Conservation (phyloP, 2,113 vertebrate species). For the Archilochus colubris region DNA sequence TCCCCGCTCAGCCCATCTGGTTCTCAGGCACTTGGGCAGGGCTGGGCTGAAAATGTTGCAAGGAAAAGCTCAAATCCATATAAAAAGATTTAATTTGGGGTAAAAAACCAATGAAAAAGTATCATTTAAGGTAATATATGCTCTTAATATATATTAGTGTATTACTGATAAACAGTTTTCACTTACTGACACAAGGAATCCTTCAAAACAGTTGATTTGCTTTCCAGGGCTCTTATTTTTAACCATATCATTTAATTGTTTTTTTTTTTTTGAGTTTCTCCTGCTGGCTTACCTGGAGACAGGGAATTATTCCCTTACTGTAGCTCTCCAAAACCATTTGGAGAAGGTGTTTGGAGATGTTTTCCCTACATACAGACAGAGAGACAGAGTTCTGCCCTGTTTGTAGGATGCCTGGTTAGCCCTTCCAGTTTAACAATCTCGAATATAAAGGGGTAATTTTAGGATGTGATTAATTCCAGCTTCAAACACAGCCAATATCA, state of each 20-base stretch:
- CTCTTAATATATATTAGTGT: not conserved
- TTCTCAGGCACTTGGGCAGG: not conserved
- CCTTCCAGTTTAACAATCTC: not conserved
- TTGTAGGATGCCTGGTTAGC: rapidly evolving
- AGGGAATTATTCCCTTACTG: not conserved
- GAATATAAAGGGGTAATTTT: not conserved
- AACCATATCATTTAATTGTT: not conserved
- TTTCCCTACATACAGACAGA: no score
- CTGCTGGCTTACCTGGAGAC: not conserved
- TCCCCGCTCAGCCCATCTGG: rapidly evolving
- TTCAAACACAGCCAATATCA: not conserved
- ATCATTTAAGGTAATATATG: not conserved
- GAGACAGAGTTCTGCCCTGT: not conserved
- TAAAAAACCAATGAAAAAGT: not conserved
- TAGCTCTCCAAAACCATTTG: not conserved
- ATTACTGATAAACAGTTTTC: not conserved
- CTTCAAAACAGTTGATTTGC: not conserved
- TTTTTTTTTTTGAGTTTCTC: not conserved
- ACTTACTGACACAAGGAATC: not conserved
- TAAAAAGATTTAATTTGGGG: not conserved
- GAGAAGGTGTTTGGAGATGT: no score
- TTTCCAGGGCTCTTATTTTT: not conserved
- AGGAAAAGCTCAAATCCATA: not conserved
- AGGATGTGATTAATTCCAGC: not conserved
- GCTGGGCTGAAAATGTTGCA: not conserved